Base-by-base conservation (phyloP, 1,140 invertebrate genomes). In the Brachionus rubens region DNA sequence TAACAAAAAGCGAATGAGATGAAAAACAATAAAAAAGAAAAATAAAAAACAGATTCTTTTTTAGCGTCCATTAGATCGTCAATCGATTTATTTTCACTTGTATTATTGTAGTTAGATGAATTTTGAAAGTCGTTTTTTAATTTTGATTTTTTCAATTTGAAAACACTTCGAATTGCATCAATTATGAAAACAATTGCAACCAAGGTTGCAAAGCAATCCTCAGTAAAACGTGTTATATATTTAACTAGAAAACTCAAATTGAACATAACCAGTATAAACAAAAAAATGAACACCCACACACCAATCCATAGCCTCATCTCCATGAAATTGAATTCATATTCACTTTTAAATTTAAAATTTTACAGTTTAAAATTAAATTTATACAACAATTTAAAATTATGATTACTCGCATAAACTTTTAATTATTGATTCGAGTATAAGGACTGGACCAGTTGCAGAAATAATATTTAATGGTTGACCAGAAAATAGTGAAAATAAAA, bases 401-500 rank as follows among this genome's bases (percentile, higher is more conserved):
- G 14, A 9, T 56, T 59, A 78, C 77, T 84, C 77, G 82, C 83
- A 79, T 59, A 86, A 80, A 36, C 82, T 78, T 77, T 80, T 84
- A 1, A 86, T 56, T 19, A 86, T 85, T 24, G 78, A 82, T 77
- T 86, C 85, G 75, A 86, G 86, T 6, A 86, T 81, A 12, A 86
- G 76, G 28, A 86, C 80, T 16, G 85, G 86, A 7, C 86, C 86
- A 5, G 85, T 87, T 10, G 79, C 81, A 2, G 84, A 85, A 6
- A 86, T 70, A 47, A 86, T 84, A 24, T 83, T 85, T 14, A 86
- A 78, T 0, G 85, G 85, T 77, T 86, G 85, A 16, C 86, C 85
- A 76, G 82, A 78, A 77, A 86, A 86, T 12, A 86, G 77, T 6
- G 80, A 82, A 76, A 84, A 86, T 6, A 83, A 62, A 21, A 86